These are phyloP conservation scores for Saccostrea cuccullata DNA, from an alignment of 1,140 invertebrate species.

Conservation along the genomic window DNA sequence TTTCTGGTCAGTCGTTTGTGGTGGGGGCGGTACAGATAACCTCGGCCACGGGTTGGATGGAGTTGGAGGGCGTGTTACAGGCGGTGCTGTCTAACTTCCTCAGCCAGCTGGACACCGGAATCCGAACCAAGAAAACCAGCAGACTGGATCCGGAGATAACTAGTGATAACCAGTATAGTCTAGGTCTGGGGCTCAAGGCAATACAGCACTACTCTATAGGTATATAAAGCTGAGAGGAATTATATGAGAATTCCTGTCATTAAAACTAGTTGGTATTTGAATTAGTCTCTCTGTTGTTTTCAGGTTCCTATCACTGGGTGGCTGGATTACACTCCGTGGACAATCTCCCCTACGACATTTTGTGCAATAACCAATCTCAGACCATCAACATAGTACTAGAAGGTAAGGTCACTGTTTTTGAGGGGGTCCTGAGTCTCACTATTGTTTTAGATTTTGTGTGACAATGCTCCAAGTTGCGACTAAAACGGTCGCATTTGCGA, in stretches of 20 bases:
- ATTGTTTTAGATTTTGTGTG: too few relatives aligned
- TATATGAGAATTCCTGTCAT: too few relatives aligned
- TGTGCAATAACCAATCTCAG: constrained; percentile 65
- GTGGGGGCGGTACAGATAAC: constrained; percentile 69
- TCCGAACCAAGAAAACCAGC: constrained; percentile 69
- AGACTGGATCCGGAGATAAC: constrained; percentile 65
- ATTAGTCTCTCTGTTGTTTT: constrained; percentile 20
- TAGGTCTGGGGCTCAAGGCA: constrained; percentile 68
- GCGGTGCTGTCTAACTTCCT: constrained; percentile 66
- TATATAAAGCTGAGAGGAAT: too few relatives aligned
- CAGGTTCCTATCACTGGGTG: constrained; percentile 69
- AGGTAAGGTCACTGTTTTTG: constrained; percentile 62
- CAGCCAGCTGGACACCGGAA: constrained; percentile 67
- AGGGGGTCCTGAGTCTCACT: too few relatives aligned
- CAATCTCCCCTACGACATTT: constrained; percentile 65
- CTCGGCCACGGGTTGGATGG: constrained; percentile 64
- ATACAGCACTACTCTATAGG: constrained; percentile 72
- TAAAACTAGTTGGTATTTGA: too few relatives aligned
- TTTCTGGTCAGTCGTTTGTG: constrained; percentile 54
- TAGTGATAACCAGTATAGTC: constrained; percentile 59
- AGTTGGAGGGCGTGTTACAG: constrained; percentile 67
- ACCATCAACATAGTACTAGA: constrained; percentile 65
- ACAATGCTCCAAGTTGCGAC: too few relatives aligned
- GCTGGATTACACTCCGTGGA: constrained; percentile 63
- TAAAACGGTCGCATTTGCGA: too few relatives aligned